Conservation (phyloP, 2,888 invertebrate genomes). For the Amaurobius ferox region DNA sequence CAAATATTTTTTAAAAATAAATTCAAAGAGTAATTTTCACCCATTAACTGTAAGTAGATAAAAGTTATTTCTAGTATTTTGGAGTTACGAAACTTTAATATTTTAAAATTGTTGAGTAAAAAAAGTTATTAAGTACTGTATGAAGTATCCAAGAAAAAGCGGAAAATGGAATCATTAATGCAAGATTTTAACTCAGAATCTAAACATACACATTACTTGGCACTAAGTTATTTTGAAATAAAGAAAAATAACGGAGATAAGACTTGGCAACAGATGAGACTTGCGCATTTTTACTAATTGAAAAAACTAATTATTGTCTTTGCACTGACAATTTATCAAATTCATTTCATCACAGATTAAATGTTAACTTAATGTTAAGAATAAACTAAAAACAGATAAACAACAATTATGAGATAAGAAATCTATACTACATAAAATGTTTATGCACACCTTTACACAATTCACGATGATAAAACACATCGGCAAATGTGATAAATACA, state of each 20-base stretch:
- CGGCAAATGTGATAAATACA: slow-evolving; percentile 48
- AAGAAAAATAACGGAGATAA: background rate
- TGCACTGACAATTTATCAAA: too few relatives aligned
- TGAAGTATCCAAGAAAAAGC: too few relatives aligned
- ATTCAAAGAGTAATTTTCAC: too few relatives aligned
- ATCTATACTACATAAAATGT: slow-evolving; percentile 66
- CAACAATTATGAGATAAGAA: slow-evolving; percentile 42
- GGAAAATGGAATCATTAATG: too few relatives aligned
- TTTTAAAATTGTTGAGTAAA: too few relatives aligned
- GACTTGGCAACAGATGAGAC: background rate
- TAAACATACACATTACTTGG: background rate
- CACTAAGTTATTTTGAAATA: background rate
- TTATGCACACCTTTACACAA: slow-evolving; percentile 55
- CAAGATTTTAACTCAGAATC: too few relatives aligned
- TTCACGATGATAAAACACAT: slow-evolving; percentile 45
- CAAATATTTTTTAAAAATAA: too few relatives aligned
- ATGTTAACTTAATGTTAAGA: background rate
- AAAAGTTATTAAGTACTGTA: too few relatives aligned
- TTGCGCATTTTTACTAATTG: too few relatives aligned
- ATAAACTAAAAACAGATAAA: slow-evolving; percentile 34
- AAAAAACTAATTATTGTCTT: background rate
- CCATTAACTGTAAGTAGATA: too few relatives aligned
- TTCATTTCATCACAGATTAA: background rate
- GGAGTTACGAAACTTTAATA: too few relatives aligned
- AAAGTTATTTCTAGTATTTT: too few relatives aligned